A percentile compares a stretch with the other conserved stretches of the same genome.
Evolutionary conservation across 53 echinoderm and acorn worm genomes (phyloP).

Genomic region (Actinopyga echinites): DNA sequence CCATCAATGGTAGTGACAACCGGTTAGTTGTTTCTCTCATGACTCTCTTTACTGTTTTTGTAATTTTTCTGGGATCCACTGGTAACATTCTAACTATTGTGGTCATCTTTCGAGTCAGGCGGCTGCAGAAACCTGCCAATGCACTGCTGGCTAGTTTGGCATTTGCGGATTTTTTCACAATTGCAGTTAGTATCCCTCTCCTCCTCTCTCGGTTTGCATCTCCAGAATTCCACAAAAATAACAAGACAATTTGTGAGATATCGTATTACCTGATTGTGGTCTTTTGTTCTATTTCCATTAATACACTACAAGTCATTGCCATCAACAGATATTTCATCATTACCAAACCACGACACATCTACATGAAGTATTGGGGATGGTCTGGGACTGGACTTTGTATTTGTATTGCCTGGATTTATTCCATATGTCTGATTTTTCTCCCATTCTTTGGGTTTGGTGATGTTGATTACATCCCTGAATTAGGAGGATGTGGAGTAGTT

Average conservation of each 20-base stretch:
- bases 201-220: neutral
- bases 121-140: conserved; percentile 7
- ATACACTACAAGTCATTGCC: conserved; percentile 29
- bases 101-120: neutral
- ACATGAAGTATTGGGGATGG: conserved; percentile 13
- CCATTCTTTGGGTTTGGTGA: conserved; percentile 33
- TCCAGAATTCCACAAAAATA: neutral
- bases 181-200: conserved; percentile 3
- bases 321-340: conserved; percentile 34
- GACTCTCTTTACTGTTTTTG: neutral
- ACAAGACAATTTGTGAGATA: neutral
- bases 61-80: neutral
- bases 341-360: conserved; percentile 16
- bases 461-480: conserved; percentile 21
- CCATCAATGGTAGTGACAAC: neutral
- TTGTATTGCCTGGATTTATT: neutral
- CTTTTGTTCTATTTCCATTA: conserved; percentile 1
- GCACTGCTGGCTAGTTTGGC: conserved; percentile 17
- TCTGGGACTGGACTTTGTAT: neutral
- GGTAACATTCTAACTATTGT: conserved; percentile 9
- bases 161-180: neutral
- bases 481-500: conserved; percentile 33
- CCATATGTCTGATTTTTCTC: neutral
- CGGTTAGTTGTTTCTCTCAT: neutral
- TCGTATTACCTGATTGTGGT: conserved; percentile 3